Evolutionary conservation across 2,888 invertebrate species (phyloP), one percentile per base, ranked within the genome.

Genomic region (Apocheima hispidaria): DNA sequence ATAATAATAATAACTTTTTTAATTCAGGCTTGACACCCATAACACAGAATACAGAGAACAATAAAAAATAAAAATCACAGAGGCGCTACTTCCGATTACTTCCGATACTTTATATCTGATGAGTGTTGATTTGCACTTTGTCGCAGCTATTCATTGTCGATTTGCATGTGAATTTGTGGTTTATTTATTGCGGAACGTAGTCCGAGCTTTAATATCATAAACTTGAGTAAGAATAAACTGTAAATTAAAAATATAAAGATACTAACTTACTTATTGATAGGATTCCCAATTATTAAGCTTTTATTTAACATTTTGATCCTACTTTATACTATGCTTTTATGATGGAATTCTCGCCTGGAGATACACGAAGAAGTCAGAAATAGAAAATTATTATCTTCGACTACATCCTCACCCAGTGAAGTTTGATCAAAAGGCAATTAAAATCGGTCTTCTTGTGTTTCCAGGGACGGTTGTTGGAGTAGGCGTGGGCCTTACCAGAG

Each of bases 401-500:
- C 26, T 7, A 26, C 7, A 26, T 26, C 26, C 6, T 26, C 26
- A 26, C 9, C 26, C 6, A 7, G 1, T 26, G 6, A 26, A 7
- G 4, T 26, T 26, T 26, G 26, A 26, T 6, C 26, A 26, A 26
- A 7, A 7, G 26, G 26, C 26, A 16, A 36, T 20, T 40, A 10
- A 20, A 21, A 21, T 26, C 12, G 0, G 12, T 35, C 72, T 12
- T 54, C 14, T 52, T 41, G 12, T 20, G 4, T 48, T 61, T 78
- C 66, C 90, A 93, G 95, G 95, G 51, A 94, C 94, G 53, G 94
- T 95, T 58, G 94, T 95, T 43, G 97, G 97, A 35, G 95, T 97
- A 54, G 98, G 98, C 57, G 97, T 97, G 58, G 97, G 97, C 36
- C 94, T 98, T 83, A 97, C 97, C 5, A 90, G 97, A 68, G 97